Percentiles rank a stretch among this genome's conserved stretches.
phyloP scores from a whole-genome alignment of 2,113 vertebrate species.

The Azemiops feae region DNA sequence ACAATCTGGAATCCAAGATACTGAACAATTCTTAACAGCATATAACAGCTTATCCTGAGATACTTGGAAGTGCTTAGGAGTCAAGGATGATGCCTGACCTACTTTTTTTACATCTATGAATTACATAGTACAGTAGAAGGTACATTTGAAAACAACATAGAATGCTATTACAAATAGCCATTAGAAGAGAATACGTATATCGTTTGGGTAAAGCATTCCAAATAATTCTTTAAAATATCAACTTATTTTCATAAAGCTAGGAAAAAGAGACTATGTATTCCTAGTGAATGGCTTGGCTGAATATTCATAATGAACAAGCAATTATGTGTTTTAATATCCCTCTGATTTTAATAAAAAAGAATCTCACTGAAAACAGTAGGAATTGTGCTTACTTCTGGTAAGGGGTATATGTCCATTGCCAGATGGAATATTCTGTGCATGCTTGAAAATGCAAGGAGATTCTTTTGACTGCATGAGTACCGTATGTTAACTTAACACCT shows the following conservation, averaged over 20 bases:
- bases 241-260: neutral
- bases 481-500: neutral
- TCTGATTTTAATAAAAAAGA: neutral
- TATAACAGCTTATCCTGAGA: conserved; percentile 1
- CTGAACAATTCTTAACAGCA: conserved; percentile 18
- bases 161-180: neutral
- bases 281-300: neutral
- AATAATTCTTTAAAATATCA: neutral
- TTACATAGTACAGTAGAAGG: neutral
- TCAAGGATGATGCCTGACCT: neutral
- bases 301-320: neutral
- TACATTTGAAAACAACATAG: neutral
- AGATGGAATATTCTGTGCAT: neutral
- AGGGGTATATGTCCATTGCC: neutral
- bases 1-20: neutral
- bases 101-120: neutral
- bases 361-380: neutral
- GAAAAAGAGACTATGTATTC: neutral
- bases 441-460: neutral
- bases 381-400: neutral
- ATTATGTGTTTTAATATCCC: neutral
- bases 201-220: neutral
- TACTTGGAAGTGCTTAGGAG: neutral
- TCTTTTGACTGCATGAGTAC: neutral
- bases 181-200: neutral